Percentiles rank a stretch among this genome's conserved stretches.
Evolutionary conservation across 2,797 vertebrate species (phyloP).

Genomic region (Pogonophryne albipinna): DNA sequence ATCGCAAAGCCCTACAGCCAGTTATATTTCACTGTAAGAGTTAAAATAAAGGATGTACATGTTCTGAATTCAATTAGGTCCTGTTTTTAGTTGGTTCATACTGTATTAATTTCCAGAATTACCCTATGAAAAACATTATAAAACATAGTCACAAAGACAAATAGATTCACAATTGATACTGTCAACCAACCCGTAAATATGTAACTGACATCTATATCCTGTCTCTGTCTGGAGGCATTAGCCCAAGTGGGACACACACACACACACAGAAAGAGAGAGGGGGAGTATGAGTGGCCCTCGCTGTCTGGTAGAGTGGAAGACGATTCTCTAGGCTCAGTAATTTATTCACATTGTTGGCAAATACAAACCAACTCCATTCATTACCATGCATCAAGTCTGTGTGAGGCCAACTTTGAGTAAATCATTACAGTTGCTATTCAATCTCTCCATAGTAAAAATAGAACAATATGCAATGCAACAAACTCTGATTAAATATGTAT

Average conservation of each 20-base stretch:
- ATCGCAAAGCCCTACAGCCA: too few relatives aligned
- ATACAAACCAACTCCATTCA: constrained; percentile 36
- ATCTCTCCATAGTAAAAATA: too few relatives aligned
- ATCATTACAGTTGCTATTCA: too few relatives aligned
- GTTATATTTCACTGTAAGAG: too few relatives aligned
- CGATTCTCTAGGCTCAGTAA: constrained; percentile 46
- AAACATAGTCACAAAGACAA: not conserved
- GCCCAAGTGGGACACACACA: constrained; percentile 40
- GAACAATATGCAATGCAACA: too few relatives aligned
- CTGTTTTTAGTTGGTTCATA: not conserved
- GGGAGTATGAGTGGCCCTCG: constrained; percentile 69
- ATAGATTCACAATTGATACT: not conserved
- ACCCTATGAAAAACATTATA: not conserved
- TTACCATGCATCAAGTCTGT: constrained; percentile 27
- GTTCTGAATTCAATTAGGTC: too few relatives aligned
- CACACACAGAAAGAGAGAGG: constrained; percentile 1
- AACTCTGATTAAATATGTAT: too few relatives aligned
- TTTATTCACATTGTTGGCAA: constrained; percentile 61
- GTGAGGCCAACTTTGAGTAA: not conserved
- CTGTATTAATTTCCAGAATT: not conserved
- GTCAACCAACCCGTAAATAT: constrained; percentile 41
- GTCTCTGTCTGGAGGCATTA: constrained; percentile 57
- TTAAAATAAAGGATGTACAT: too few relatives aligned
- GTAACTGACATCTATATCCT: constrained; percentile 57
- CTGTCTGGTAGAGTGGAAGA: constrained; percentile 59